Percentiles rank a stretch among this genome's conserved stretches.
These are phyloP conservation scores for Drosophila serrata DNA, from an alignment of 1,140 invertebrate species.

Conservation along the genomic window DNA sequence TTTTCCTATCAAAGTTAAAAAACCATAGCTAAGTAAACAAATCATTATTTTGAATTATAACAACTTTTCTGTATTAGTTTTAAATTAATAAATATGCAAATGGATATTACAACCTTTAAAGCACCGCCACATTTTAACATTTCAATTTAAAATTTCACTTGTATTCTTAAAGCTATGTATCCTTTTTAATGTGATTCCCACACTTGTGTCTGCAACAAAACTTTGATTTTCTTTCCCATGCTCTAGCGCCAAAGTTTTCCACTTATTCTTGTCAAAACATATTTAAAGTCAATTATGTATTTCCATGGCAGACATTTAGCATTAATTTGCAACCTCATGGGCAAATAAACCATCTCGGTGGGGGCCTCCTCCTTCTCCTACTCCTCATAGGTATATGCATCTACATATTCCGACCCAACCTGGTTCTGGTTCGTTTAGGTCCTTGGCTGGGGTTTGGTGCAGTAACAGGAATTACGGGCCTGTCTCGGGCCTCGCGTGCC, in stretches of 20 bases:
- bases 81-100: no score
- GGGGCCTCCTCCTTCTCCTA: slow-evolving; percentile 15
- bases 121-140: no score
- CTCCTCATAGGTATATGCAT: neutral
- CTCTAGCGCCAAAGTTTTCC: neutral
- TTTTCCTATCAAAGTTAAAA: no score
- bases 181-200: slow-evolving; percentile 1
- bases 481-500: slow-evolving; percentile 63
- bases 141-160: neutral
- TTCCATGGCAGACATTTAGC: slow-evolving; percentile 51
- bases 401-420: neutral
- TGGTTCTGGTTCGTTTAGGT: no score
- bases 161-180: neutral
- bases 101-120: no score
- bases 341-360: slow-evolving; percentile 51
- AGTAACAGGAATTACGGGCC: slow-evolving; percentile 53
- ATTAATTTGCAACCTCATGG: slow-evolving; percentile 67
- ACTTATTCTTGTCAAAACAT: slow-evolving; percentile 28
- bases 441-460: neutral
- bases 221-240: neutral
- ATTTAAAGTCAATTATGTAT: slow-evolving; percentile 50
- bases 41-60: no score
- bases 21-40: no score
- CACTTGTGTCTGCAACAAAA: neutral
- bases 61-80: no score